Evolutionary conservation across 1,140 invertebrate genomes (phyloP).

Genomic region (Trachymyrmex septentrionalis): DNA sequence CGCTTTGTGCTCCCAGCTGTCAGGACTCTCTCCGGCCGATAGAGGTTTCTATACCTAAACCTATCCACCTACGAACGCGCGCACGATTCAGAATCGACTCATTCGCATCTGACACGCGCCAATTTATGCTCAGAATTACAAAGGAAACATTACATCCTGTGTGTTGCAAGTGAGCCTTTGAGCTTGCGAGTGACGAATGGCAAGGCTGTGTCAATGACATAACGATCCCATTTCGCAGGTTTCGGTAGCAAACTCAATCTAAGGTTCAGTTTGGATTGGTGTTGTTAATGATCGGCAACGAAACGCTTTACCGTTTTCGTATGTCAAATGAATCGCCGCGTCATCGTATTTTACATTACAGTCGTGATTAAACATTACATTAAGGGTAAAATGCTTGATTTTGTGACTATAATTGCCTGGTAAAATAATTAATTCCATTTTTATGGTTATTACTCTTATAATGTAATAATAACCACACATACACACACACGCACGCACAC

Average conservation of each 20-base stretch:
- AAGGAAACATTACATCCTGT: constrained; percentile 61
- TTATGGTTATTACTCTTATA: too few species aligned
- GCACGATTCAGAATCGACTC: constrained; percentile 45
- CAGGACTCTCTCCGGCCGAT: constrained; percentile 44
- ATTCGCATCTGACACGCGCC: constrained; percentile 65
- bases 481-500: too few species aligned
- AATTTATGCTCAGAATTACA: constrained; percentile 70
- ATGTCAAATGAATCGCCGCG: constrained; percentile 15
- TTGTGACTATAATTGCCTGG: too few species aligned
- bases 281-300: background rate
- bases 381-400: too few species aligned
- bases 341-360: background rate
- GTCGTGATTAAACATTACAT: background rate
- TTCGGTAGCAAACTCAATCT: constrained; percentile 13
- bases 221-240: constrained; percentile 44
- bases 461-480: too few species aligned
- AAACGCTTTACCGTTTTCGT: constrained; percentile 16
- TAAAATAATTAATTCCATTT: too few species aligned
- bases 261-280: constrained; percentile 11
- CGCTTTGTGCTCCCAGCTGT: constrained; percentile 56
- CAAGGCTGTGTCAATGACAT: constrained; percentile 66
- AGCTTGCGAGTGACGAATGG: constrained; percentile 33
- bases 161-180: constrained; percentile 54
- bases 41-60: constrained; percentile 39
- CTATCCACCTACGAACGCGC: constrained; percentile 21